Evolutionary conservation across 2,797 vertebrate species (phyloP), one percentile per base, ranked within the genome.

Genomic region (Bothrops alternatus): DNA sequence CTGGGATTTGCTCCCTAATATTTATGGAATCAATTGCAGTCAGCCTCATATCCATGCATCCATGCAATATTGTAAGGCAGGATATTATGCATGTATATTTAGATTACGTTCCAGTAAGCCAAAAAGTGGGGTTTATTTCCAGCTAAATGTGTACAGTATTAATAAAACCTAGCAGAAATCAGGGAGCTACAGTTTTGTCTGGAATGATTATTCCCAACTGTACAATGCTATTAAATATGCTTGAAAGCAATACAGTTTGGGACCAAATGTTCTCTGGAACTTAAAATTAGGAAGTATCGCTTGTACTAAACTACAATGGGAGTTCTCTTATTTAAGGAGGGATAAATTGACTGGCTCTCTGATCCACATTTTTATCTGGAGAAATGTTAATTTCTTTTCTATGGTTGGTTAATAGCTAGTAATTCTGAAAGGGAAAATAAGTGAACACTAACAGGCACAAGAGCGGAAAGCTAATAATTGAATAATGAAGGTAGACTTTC

Each of bases 401-500:
- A 63, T 2, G 23, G 20, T 82, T 73, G 32, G 50, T 47, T 57
- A 14, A 37, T 56, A 47, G 47, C 5, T 56, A 58, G 14, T 57
- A 82, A 82, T 47, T 82, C 78, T 47, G 42, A 82, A 82, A 25
- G 78, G 78, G 23, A 47, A 82, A 47, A 47, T 82, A 82, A 82
- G 20, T 82, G 42, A 37, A 53, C 11, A 16, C 91, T 61, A 50
- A 13, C 13, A 92, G 32, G 65, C 87, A 86, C 0, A 55, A 32
- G 85, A 3, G 32, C 47, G n/a, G 60, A 23, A 65, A 86, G 13
- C 53, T 32, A 91, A 90, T 0, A 0, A 65, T 58, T 37, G 61
- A 55, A 13, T n/a, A 92, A 96, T 91, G 61, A 37, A 89, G 87
- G 42, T 91, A 61, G 73, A 25, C 47, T 53, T 92, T 93, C 85